Conservation (phyloP, 1,140 invertebrate genomes). For the Macrobrachium nipponense region DNA sequence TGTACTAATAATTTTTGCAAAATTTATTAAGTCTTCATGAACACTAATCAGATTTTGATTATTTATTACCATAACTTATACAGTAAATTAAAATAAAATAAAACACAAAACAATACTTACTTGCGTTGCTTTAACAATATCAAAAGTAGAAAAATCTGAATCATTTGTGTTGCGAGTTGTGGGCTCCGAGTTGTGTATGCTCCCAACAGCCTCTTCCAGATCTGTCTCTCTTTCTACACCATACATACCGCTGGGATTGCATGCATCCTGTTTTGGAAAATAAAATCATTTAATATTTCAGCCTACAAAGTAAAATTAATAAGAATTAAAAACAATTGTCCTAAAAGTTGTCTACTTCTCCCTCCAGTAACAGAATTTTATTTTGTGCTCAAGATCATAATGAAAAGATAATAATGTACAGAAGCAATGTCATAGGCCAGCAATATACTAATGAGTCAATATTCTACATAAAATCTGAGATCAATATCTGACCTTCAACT, state of each 20-base stretch:
- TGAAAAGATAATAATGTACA: no score
- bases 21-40: background rate
- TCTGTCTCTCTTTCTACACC: constrained; percentile 63
- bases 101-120: constrained; percentile 67
- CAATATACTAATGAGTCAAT: no score
- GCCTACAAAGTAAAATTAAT: background rate
- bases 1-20: no score
- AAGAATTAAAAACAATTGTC: no score
- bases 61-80: background rate
- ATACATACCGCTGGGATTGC: constrained; percentile 65
- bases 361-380: no score
- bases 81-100: background rate
- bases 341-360: no score
- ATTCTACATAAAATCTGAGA: no score
- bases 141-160: constrained; percentile 75
- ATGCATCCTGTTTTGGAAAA: constrained; percentile 64
- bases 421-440: no score
- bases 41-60: background rate
- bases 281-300: constrained; percentile 1
- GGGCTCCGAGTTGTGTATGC: constrained; percentile 68
- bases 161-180: constrained; percentile 68
- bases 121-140: constrained; percentile 94
- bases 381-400: no score
- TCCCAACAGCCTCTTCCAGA: constrained; percentile 68
- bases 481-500: no score